Percentiles rank a stretch among this genome's conserved stretches.
Conservation (phyloP, 2,113 vertebrate genomes). For the Romanogobio albipinnatus region DNA sequence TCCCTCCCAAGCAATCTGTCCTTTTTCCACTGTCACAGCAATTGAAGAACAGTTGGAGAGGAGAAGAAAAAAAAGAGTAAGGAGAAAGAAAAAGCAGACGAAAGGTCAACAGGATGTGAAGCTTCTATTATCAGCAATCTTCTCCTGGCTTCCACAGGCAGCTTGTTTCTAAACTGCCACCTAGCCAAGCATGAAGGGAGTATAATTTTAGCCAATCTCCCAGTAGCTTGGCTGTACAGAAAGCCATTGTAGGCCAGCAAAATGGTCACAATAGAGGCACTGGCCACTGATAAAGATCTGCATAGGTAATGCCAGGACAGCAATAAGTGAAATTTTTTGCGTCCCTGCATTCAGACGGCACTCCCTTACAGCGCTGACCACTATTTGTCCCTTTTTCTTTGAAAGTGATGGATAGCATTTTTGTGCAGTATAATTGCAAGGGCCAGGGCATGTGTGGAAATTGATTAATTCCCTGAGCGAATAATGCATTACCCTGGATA, state of each 20-base stretch:
- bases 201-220: conserved; percentile 81
- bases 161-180: conserved; percentile 82
- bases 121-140: conserved; percentile 77
- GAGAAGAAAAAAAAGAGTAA: conserved; percentile 61
- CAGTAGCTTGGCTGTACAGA: conserved; percentile 75
- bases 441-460: conserved; percentile 60
- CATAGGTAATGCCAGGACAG: conserved; percentile 77
- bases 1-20: conserved; percentile 68
- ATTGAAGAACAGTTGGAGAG: conserved; percentile 67
- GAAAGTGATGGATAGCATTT: conserved; percentile 73
- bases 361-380: conserved; percentile 66
- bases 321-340: conserved; percentile 77
- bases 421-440: conserved; percentile 75
- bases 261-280: conserved; percentile 78
- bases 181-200: conserved; percentile 80
- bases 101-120: conserved; percentile 81
- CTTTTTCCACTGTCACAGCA: conserved; percentile 71
- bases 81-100: conserved; percentile 47
- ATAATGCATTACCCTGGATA: conserved; percentile 67
- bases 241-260: conserved; percentile 77
- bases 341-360: conserved; percentile 65
- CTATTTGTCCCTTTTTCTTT: conserved; percentile 67
- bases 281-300: conserved; percentile 80
- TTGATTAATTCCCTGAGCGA: conserved; percentile 69
- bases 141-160: conserved; percentile 74